Evolutionary conservation across 2,888 invertebrate species (phyloP), one percentile per base, ranked within the genome.

Genomic region (Acanthosepion esculentum): DNA sequence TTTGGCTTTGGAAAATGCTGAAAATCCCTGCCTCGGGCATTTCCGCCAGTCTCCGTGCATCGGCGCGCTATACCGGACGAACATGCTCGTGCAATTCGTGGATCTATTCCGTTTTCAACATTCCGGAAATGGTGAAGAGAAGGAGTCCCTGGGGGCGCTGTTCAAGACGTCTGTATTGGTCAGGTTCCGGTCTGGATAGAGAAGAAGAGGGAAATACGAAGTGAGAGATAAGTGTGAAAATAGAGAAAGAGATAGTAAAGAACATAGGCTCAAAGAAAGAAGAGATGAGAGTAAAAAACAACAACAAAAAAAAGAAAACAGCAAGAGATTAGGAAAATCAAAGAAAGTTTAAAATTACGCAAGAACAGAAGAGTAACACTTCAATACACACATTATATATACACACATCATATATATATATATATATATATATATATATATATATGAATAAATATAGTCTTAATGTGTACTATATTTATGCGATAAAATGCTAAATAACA

Each of bases 1-100:
- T 78, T 78, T 78, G 78, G 78, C 78, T 78, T 78, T 78, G 78
- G 78, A 78, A 78, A 78, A n/a, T n/a, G 78, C 78, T 78, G 78
- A 78, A 78, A 78, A n/a, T 78, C n/a, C n/a, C 78, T 78, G 78
- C 78, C 78, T 78, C n/a, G n/a, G 78, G 78, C 78, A 78, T 78
- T 78, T 78, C 78, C 78, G 78, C n/a, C n/a, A 78, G n/a, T 78
- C 78, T 78, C 78, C 78, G 78, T 78, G n/a, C n/a, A n/a, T 15
- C n/a, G 78, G n/a, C 78, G n/a, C 78, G 78, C n/a, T 78, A n/a
- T n/a, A 78, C 78, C 78, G 78, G 78, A 78, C 78, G n/a, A 78
- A 78, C 78, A n/a, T 78, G 78, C 78, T 78, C 78, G 78, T 12
- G 78, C 78, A 78, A n/a, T n/a, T 78, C 78, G n/a, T 33, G n/a